Conservation (phyloP, 2,113 vertebrate genomes). For the Suncus etruscus region DNA sequence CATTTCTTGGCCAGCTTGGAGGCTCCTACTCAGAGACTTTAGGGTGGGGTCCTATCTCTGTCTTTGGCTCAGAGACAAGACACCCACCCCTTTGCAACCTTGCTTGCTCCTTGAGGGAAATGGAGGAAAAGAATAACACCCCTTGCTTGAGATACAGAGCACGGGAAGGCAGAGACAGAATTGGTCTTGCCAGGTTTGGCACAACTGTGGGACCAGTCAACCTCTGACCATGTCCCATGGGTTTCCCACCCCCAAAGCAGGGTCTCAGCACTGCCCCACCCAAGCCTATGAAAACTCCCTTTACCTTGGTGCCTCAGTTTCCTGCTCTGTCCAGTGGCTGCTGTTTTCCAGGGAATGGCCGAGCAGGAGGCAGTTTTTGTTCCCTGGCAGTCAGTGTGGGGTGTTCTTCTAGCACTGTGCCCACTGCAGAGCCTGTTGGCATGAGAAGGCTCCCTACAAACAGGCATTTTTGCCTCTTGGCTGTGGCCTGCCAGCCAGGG, state of each 20-base stretch:
- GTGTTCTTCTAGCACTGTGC: accelerated
- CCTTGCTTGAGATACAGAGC: too few species aligned
- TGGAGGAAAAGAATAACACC: too few species aligned
- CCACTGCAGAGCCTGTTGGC: background rate
- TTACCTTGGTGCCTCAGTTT: background rate
- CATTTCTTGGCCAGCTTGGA: background rate
- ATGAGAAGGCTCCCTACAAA: background rate
- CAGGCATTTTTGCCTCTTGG: background rate
- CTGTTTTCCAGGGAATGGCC: background rate
- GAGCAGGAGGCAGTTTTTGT: background rate
- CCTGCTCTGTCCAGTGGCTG: background rate
- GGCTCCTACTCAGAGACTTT: background rate
- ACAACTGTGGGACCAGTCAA: too few species aligned
- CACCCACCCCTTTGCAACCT: background rate
- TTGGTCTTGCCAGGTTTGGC: too few species aligned
- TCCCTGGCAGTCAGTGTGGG: background rate
- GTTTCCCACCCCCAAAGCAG: too few species aligned
- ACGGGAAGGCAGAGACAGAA: too few species aligned
- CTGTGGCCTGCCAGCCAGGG: too few species aligned
- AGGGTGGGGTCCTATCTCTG: background rate
- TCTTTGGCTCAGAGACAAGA: background rate
- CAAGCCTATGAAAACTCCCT: background rate
- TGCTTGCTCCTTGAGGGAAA: too few species aligned
- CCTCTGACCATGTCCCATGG: too few species aligned
- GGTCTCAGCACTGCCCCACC: too few species aligned